phyloP scores from a whole-genome alignment of 2,888 invertebrate species.

The Melinopterus prodromus region DNA sequence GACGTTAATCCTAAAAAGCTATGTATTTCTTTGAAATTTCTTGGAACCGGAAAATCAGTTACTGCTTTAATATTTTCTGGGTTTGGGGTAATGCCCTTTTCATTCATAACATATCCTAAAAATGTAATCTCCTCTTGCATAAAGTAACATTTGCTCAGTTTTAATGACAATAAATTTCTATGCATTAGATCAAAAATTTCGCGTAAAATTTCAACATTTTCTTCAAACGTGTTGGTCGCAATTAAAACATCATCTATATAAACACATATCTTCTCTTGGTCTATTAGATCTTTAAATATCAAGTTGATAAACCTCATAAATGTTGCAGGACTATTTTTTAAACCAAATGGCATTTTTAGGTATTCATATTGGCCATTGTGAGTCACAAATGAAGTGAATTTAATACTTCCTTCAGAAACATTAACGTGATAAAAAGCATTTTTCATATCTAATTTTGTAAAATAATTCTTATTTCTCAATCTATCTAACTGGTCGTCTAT shows the following conservation, averaged over 20 bases:
- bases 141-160: conserved; percentile 43
- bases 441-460: conserved; percentile 27
- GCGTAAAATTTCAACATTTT: conserved; percentile 27
- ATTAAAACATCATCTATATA: conserved; percentile 37
- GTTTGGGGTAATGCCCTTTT: conserved; percentile 41
- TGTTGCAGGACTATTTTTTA: conserved; percentile 26
- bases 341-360: conserved; percentile 29
- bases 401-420: conserved; percentile 25
- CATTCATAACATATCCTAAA: conserved; percentile 44
- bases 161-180: conserved; percentile 19
- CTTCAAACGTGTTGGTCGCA: conserved; percentile 25
- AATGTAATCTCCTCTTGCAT: too few species aligned
- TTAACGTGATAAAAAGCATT: conserved; percentile 34
- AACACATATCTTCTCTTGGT: conserved; percentile 24
- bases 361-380: conserved; percentile 32
- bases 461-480: conserved; percentile 26
- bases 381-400: conserved; percentile 35
- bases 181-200: conserved; percentile 12
- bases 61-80: conserved; percentile 42
- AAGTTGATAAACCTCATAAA: conserved; percentile 27
- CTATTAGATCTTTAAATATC: conserved; percentile 30
- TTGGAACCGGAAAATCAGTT: conserved; percentile 43
- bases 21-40: conserved; percentile 41
- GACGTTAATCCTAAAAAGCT: conserved; percentile 48
- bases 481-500: conserved; percentile 32